Evolutionary conservation across 2,888 invertebrate species (phyloP).

Genomic region (Oegoconia quadripuncta): DNA sequence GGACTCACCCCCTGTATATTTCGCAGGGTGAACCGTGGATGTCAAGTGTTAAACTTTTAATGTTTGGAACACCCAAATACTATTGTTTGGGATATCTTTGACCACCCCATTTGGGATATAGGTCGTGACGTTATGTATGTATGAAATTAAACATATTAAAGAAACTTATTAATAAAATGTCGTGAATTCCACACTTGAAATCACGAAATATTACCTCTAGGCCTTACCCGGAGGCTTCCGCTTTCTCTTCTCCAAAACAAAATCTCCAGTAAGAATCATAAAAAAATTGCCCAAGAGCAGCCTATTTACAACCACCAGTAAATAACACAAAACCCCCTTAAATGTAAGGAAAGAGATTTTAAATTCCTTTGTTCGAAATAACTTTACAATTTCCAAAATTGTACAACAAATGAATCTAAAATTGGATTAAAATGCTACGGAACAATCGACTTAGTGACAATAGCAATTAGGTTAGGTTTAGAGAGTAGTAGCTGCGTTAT

Average conservation of each 20-base stretch:
- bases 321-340: background rate
- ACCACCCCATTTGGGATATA: too few relatives aligned
- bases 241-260: slow-evolving; percentile 43
- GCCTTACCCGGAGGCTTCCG: background rate
- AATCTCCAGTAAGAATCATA: slow-evolving; percentile 65
- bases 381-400: slow-evolving; percentile 28
- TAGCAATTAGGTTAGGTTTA: background rate
- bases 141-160: too few relatives aligned
- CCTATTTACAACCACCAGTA: slow-evolving; percentile 39
- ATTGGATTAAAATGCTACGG: background rate
- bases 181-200: too few relatives aligned
- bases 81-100: too few relatives aligned
- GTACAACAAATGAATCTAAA: slow-evolving; percentile 6
- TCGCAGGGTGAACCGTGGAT: too few relatives aligned
- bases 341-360: background rate
- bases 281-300: slow-evolving; percentile 50
- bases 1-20: too few relatives aligned
- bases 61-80: too few relatives aligned
- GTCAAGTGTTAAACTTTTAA: too few relatives aligned
- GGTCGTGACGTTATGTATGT: too few relatives aligned
- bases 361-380: slow-evolving; percentile 24
- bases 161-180: too few relatives aligned
- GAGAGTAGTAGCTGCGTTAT: background rate
- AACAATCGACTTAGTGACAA: slow-evolving; percentile 2
- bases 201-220: background rate